A percentile compares a stretch with the other conserved stretches of the same genome.
phyloP scores from a whole-genome alignment of 2,113 vertebrate genomes.

The Aplodontia rufa region DNA sequence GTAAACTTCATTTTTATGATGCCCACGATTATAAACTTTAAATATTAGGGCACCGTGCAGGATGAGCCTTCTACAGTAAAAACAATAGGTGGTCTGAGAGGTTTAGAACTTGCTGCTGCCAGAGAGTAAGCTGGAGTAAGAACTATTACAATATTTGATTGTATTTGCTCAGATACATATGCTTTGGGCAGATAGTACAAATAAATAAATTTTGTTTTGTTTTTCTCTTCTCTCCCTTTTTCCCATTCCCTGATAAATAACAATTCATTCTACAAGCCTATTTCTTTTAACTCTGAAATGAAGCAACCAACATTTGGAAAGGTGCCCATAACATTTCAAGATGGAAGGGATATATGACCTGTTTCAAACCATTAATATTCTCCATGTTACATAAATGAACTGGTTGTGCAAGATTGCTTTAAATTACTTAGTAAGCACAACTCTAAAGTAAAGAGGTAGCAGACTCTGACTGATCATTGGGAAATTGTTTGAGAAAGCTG shows the following conservation, averaged over 20 bases:
- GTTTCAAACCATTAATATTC: background rate
- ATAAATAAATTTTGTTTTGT: background rate
- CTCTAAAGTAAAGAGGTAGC: background rate
- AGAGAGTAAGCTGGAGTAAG: background rate
- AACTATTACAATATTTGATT: background rate
- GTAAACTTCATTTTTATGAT: background rate
- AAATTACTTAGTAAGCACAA: conserved; percentile 12
- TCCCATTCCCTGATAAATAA: background rate
- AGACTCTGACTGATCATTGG: background rate
- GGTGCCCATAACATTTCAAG: background rate
- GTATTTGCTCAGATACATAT: conserved; percentile 17
- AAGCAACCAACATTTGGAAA: background rate
- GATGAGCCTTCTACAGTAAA: background rate
- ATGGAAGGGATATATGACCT: background rate
- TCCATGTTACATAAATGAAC: background rate
- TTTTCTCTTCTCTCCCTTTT: background rate
- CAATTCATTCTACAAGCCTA: background rate
- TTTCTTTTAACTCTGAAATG: conserved; percentile 19
- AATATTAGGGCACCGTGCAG: background rate
- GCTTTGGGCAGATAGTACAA: background rate
- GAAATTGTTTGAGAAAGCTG: background rate
- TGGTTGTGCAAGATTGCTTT: background rate
- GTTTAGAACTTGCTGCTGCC: background rate
- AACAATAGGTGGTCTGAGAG: background rate
- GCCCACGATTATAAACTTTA: background rate